These are phyloP conservation scores for Apodemus speciosus DNA, from an alignment of 2,113 vertebrate species.

Conservation along the genomic window DNA sequence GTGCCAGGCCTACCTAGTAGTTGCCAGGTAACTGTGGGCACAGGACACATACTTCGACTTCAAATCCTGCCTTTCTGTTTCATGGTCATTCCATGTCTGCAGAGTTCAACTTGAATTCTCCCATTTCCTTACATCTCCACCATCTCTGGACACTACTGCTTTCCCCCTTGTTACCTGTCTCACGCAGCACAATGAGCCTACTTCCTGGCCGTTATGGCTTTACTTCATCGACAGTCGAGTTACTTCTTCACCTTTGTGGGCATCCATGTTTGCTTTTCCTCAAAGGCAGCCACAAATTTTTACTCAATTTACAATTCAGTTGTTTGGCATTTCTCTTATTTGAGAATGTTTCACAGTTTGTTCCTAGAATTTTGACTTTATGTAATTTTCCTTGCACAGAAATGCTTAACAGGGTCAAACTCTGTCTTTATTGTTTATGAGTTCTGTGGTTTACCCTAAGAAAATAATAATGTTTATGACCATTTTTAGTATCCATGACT, in stretches of 20 bases:
- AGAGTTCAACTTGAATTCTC: not conserved
- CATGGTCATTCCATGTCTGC: not conserved
- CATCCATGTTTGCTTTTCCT: conserved; percentile 13
- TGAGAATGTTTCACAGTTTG: conserved; percentile 34
- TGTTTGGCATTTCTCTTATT: conserved; percentile 1
- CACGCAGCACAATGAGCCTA: not conserved
- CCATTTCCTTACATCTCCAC: not conserved
- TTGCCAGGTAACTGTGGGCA: too few relatives aligned
- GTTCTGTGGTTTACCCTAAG: conserved; percentile 11
- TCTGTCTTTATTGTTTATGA: conserved; percentile 33
- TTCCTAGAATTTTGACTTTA: conserved; percentile 35
- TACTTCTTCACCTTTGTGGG: not conserved
- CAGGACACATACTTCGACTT: conserved; percentile 1
- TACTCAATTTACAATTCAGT: conserved; percentile 6
- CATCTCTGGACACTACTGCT: not conserved
- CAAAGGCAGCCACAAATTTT: not conserved
- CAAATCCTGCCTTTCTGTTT: not conserved
- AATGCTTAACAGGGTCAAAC: conserved; percentile 13
- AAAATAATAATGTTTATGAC: conserved; percentile 50
- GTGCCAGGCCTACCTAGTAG: too few relatives aligned
- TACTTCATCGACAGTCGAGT: not conserved
- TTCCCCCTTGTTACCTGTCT: not conserved
- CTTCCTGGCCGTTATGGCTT: not conserved
- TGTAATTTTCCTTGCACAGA: conserved; percentile 22
- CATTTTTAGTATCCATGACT: conserved; percentile 40